These are phyloP conservation scores for Pycnonotus jocosus DNA, from an alignment of 2,113 vertebrate species.

Conservation along the genomic window DNA sequence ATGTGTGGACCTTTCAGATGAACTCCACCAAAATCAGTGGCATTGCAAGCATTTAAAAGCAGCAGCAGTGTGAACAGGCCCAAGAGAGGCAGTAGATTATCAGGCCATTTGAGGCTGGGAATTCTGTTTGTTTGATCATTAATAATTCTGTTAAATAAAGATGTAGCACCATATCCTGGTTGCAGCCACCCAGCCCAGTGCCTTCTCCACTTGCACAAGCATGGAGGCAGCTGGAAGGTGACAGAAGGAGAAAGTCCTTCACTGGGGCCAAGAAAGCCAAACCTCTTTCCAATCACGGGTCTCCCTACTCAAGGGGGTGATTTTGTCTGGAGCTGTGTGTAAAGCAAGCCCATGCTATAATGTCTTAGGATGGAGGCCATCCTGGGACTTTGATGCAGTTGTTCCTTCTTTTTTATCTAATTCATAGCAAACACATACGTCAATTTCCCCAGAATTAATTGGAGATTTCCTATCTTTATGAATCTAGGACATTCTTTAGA, in stretches of 20 bases:
- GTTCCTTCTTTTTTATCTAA: neutral
- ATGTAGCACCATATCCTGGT: neutral
- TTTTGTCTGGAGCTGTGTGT: neutral
- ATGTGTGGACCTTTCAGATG: neutral
- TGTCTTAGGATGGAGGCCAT: neutral
- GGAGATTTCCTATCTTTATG: neutral
- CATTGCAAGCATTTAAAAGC: neutral
- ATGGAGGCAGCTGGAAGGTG: neutral
- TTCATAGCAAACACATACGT: neutral
- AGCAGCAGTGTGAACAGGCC: neutral
- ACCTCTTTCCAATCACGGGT: neutral
- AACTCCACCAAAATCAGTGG: neutral
- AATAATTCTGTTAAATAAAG: neutral
- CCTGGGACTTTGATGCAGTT: neutral
- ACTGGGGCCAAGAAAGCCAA: neutral
- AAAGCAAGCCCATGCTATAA: neutral
- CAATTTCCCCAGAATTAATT: neutral
- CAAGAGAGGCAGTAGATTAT: neutral
- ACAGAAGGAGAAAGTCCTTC: neutral
- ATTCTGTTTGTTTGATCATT: neutral
- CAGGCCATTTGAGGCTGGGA: neutral
- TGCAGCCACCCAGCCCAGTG: fast-evolving
- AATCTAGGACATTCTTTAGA: neutral
- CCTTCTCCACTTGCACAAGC: neutral
- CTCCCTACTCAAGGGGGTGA: fast-evolving